phyloP scores from a whole-genome alignment of 2,113 vertebrate species.

The Lichenostomus cassidix region DNA sequence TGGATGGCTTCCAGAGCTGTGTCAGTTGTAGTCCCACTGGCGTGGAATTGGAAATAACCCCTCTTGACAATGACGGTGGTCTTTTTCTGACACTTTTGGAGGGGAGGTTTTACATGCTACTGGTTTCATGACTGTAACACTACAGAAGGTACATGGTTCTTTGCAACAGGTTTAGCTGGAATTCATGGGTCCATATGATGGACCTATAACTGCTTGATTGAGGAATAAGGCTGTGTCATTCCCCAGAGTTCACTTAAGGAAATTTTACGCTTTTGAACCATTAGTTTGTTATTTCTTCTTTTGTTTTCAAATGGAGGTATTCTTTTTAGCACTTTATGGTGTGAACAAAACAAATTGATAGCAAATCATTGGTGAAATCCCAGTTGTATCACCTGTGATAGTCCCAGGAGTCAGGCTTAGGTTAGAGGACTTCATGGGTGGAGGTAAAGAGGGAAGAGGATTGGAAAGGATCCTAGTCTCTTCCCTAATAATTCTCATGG shows the following conservation, averaged over 20 bases:
- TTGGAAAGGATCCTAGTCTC: background rate
- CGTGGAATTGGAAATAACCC: background rate
- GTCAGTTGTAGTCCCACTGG: background rate
- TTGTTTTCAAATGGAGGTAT: background rate
- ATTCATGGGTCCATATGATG: background rate
- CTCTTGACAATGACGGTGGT: background rate
- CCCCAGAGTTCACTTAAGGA: background rate
- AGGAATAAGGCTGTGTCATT: background rate
- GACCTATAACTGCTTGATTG: accelerated
- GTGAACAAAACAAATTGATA: background rate
- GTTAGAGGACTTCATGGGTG: background rate
- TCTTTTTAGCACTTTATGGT: background rate
- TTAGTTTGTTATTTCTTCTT: background rate
- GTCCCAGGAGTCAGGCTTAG: background rate
- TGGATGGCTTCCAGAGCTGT: constrained; percentile 2
- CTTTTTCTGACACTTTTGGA: background rate
- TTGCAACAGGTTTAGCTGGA: background rate
- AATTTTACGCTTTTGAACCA: background rate
- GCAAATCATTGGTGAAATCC: background rate
- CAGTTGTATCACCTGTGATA: background rate
- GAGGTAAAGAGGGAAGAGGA: background rate
- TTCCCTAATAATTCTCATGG: background rate
- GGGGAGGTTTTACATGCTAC: background rate
- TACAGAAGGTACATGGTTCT: background rate
- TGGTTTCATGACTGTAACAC: background rate